phyloP scores from a whole-genome alignment of 2,888 invertebrate species.

The Pterostichus madidus region DNA sequence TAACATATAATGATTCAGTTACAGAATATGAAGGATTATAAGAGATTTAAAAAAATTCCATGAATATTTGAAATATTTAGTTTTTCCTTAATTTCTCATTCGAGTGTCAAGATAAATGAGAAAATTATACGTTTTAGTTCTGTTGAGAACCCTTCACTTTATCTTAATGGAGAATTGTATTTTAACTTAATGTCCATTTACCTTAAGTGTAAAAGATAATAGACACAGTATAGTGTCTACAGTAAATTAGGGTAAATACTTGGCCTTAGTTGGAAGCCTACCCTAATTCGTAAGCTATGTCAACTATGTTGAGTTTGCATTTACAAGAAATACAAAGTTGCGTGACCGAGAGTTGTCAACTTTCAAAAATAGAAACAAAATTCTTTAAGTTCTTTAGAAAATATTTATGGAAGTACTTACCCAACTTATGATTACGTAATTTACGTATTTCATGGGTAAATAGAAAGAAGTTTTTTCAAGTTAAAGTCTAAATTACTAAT shows the following conservation, averaged over 20 bases:
- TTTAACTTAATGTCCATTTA: conserved; percentile 38
- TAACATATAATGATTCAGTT: no score
- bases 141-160: conserved; percentile 24
- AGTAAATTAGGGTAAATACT: conserved; percentile 50
- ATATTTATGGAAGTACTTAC: conserved; percentile 1
- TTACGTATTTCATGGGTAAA: no score
- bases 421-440: no score
- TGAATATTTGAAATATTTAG: not conserved
- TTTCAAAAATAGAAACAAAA: conserved; percentile 32
- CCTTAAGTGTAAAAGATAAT: conserved; percentile 49
- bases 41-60: not conserved
- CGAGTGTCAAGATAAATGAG: not conserved
- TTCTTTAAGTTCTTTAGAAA: conserved; percentile 33
- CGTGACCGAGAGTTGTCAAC: conserved; percentile 24
- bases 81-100: not conserved
- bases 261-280: conserved; percentile 38
- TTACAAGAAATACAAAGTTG: conserved; percentile 49
- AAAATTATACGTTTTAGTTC: not conserved
- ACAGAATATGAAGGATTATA: no score
- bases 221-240: conserved; percentile 14
- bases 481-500: no score
- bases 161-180: conserved; percentile 47
- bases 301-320: conserved; percentile 40
- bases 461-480: no score
- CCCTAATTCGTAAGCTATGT: conserved; percentile 46